phyloP scores from a whole-genome alignment of 2,888 invertebrate species.

The Prosapia bicincta region DNA sequence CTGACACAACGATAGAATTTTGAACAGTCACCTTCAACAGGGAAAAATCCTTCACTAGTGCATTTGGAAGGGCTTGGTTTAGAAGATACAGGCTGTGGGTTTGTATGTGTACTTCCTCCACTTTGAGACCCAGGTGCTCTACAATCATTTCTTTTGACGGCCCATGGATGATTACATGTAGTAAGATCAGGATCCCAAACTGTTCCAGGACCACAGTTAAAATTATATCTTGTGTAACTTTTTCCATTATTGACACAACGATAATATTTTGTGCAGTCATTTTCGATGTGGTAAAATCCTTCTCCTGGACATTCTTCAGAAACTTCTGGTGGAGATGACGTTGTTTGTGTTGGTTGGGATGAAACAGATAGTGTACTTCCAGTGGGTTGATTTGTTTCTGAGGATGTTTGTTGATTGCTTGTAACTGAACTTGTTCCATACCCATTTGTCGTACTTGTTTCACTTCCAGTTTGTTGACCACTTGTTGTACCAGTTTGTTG shows the following conservation, averaged over 20 bases:
- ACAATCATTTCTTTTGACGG: conserved; percentile 45
- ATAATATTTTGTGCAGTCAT: conserved; percentile 61
- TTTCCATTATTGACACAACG: conserved; percentile 57
- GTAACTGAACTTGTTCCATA: conserved; percentile 29
- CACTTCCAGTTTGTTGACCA: conserved; percentile 25
- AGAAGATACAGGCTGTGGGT: not conserved
- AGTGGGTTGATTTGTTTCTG: conserved; percentile 29
- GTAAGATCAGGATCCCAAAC: conserved; percentile 62
- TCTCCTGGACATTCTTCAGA: conserved; percentile 49
- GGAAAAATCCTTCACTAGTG: conserved; percentile 58
- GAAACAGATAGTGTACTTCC: conserved; percentile 12
- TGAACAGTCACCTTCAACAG: conserved; percentile 56
- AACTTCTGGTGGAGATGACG: not conserved
- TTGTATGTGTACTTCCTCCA: not conserved
- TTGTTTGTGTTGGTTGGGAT: conserved; percentile 8
- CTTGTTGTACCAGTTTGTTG: conserved; percentile 12
- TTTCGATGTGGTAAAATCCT: conserved; percentile 61
- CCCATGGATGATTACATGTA: conserved; percentile 58
- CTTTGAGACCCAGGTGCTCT: not conserved
- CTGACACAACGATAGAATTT: conserved; percentile 65
- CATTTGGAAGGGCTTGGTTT: conserved; percentile 45
- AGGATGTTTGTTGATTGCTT: conserved; percentile 29
- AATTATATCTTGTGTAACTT: conserved; percentile 53
- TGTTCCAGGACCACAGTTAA: conserved; percentile 62
- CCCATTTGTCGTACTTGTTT: conserved; percentile 25